phyloP scores from a whole-genome alignment of 2,113 vertebrate genomes.

The Leptodactylus fuscus region DNA sequence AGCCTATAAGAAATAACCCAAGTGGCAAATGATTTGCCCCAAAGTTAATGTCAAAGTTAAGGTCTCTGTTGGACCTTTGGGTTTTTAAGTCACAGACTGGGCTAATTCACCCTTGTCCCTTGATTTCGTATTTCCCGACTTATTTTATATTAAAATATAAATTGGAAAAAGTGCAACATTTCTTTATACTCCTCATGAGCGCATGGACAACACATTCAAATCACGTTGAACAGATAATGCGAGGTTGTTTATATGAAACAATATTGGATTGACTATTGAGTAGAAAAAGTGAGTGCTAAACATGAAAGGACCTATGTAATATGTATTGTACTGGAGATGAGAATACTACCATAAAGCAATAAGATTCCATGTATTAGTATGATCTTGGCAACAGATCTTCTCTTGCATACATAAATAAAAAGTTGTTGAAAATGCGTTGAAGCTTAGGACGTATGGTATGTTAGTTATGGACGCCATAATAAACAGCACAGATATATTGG shows the following conservation, averaged over 20 bases:
- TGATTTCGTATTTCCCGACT: no score
- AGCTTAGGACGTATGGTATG: slow-evolving; percentile 1
- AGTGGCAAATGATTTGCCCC: no score
- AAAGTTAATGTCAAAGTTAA: no score
- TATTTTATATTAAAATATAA: no score
- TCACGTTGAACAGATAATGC: not conserved
- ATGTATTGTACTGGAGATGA: not conserved
- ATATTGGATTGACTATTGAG: not conserved
- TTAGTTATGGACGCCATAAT: not conserved
- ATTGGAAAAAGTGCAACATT: no score
- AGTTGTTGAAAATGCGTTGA: not conserved
- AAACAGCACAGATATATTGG: slow-evolving; percentile 40
- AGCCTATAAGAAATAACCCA: no score
- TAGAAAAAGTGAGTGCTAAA: not conserved
- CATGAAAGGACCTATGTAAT: not conserved
- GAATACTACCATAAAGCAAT: slow-evolving; percentile 10
- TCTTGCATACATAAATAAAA: not conserved
- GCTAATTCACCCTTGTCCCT: no score
- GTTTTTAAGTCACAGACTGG: no score
- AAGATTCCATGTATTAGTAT: not conserved
- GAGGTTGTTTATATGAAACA: not conserved
- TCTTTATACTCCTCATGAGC: no score
- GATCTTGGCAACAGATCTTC: not conserved
- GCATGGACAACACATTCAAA: no score
- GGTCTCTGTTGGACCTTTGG: no score